Base-by-base conservation (phyloP, 2,113 vertebrate species). In the Sylvilagus bachmani region DNA sequence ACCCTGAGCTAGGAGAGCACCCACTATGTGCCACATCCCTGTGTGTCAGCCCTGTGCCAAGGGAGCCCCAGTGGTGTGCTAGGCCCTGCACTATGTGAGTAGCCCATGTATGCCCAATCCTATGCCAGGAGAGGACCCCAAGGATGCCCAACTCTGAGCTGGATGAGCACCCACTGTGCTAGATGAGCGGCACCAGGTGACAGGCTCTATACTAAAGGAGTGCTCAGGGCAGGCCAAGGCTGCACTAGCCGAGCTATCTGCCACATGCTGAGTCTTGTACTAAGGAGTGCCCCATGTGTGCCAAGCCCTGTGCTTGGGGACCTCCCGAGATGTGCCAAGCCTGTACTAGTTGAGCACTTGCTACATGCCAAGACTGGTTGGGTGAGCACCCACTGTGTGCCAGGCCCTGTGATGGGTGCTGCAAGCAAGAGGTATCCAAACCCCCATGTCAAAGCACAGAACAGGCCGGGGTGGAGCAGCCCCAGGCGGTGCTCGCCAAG, bases 301-400 rank as follows among this genome's bases (percentile, higher is more conserved):
- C 86, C 78, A 67, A 92, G 24, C 78, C 49, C 79, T 66, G 33
- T 88, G 74, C 70, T 89, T 44, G 83, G 70, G 74, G 64, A 88
- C 53, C 17, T 61, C 66, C 82, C 70, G 69, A 33, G 58, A 31
- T 29, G 38, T 12, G 58, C 80, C 79, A 91, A 88, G 90, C 62
- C 90, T 75, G 13, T 78, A 64, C 90, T 81, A 78, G 87, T 21
- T 89, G 80, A 91, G 61, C 67, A 61, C 71, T 69, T 93, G 80
- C 77, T 64, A 53, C 73, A 74, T 84, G 93, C 73, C 80, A 90
- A 88, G 77, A 58, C 87, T 70, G 85, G 55, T 36, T 78, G 58
- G 58, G 73, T 70, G 38, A 93, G 64, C n/a, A 86, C 38, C 51
- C 78, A 90, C 95, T 83, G 78, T 91, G 92, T 53, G 55, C 94